phyloP scores from a whole-genome alignment of 1,140 invertebrate species.

The Asobara japonica region DNA sequence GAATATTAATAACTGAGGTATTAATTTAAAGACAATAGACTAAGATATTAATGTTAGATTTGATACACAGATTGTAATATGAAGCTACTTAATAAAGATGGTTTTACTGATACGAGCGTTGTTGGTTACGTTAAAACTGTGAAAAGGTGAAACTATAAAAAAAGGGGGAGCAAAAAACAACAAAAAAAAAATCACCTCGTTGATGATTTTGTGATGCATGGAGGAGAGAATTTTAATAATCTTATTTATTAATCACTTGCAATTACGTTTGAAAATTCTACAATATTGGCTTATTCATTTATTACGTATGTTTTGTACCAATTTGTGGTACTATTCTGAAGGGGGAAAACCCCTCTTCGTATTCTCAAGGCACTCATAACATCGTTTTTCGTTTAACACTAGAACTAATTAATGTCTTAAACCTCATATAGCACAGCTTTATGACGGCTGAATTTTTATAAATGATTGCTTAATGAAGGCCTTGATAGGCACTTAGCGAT shows the following conservation, averaged over 20 bases:
- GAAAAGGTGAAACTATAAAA: background rate
- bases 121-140: no score
- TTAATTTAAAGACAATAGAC: no score
- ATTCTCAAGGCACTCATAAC: background rate
- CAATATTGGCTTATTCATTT: background rate
- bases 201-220: no score
- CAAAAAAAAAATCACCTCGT: background rate
- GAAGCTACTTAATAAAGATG: background rate
- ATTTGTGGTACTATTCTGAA: background rate
- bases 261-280: background rate
- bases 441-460: background rate
- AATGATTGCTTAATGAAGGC: background rate
- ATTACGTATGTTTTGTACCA: background rate
- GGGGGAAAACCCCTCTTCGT: background rate
- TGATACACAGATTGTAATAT: background rate
- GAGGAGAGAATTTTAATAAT: background rate
- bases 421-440: background rate
- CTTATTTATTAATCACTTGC: background rate
- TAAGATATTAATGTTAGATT: background rate
- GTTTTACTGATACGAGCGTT: background rate
- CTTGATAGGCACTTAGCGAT: background rate
- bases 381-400: background rate
- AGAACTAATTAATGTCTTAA: background rate
- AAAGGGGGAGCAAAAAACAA: no score
- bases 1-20: no score